Base-by-base conservation (phyloP, 2,888 invertebrate genomes). In the Lochmaea capreae region DNA sequence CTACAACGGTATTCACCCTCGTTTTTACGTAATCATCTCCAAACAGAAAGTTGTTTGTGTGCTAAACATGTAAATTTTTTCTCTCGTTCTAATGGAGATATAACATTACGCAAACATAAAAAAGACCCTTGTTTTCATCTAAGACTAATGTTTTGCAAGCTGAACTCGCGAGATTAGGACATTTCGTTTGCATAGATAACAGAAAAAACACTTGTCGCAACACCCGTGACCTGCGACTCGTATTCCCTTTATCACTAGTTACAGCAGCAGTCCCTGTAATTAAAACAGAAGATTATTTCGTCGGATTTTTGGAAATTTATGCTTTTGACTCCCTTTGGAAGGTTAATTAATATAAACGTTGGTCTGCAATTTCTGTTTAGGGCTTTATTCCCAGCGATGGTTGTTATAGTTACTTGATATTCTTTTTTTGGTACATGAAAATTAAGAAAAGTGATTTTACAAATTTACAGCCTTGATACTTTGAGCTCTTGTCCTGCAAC, bases 141-240 rank as follows among this genome's bases (percentile, higher is more conserved):
- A 77, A 77, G 76, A 79, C 78, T 80, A 81, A 81, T 82, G 79
- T 81, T 81, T 61, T 58, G 58, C 81, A 78, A 78, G 84, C 83
- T 82, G 83, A 83, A 82, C 83, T 83, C 83, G 75, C 77, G 84
- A 84, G 84, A 85, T 85, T 84, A 83, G 81, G 81, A 81, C 83
- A 80, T 83, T 85, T 83, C 83, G 84, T 84, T 84, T 83, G 83
- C 83, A 84, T 84, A 85, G 85, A 86, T 86, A 83, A 82, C 79
- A 77, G 84, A 84, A 86, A 86, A 86, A 86, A 86, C 86, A 86
- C 85, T 86, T 86, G 86, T 86, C 85, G 82, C 81, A 80, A 84
- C 84, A 84, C 83, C 82, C 83, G 84, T 83, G 84, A 85, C 84
- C 84, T 82, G 83, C 80, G 82, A 83, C 82, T 81, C 82, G 84